Base-by-base conservation (phyloP, 2,888 invertebrate genomes). In the Ceraclea dissimilis region DNA sequence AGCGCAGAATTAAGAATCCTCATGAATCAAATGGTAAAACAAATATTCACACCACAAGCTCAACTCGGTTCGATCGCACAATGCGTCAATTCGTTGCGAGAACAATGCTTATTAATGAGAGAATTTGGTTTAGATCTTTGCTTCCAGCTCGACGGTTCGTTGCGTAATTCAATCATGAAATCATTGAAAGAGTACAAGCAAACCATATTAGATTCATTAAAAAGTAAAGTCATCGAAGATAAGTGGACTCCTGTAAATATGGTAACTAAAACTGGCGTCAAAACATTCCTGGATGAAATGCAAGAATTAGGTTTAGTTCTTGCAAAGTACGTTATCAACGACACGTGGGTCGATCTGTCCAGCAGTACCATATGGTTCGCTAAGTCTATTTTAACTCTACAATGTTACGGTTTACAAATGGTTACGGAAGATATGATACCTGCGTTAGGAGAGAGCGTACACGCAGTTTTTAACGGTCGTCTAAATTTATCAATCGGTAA, bases 11-110 rank as follows among this genome's bases (percentile, higher is more conserved):
- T 92, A 56, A 85, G 86, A 65, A 80, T 86, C 65, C 82, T 93
- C 67, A 87, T 88, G 64, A 84, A 85, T 63, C 89, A 90, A 72
- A 80, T 92, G 65, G 85, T 88, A 52, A 89, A 90, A 67, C 91
- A 95, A 72, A 86, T 95, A 50, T 91, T 96, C 68, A 88, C 90
- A 63, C 91, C 93, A 5, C 93, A 95, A 71, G 88, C 91, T 54
- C 84, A 88, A 8, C 73, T 95, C 65, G 86, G 89, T 61, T 85
- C 86, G 1, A 82, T 95, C 53, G 85, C 93, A 5, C 92, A 92
- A 68, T 93, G 93, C 71, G 88, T 95, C 22, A 82, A 86, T 60
- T 83, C 88, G 66, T 84, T 93, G 21, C 80, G 91, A 65, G 81
- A 79, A 58, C 88, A 90, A 66, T 90, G 89, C 64, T 67, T 64